These are phyloP conservation scores for Danaus plexippus DNA, from an alignment of 1,140 invertebrate genomes.

Conservation along the genomic window DNA sequence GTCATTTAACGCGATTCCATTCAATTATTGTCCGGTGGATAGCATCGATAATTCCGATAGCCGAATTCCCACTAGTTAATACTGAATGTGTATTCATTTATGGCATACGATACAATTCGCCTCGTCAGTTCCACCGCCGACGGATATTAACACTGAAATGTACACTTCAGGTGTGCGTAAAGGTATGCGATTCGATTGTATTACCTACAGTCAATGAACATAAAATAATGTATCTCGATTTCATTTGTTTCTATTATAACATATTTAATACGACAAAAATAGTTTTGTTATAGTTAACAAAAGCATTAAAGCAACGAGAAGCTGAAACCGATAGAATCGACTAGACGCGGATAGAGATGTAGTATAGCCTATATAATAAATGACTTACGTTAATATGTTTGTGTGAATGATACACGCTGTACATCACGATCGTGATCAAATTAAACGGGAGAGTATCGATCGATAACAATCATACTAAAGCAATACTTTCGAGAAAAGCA, in stretches of 20 bases:
- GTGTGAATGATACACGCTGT: conserved; percentile 31
- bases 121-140: conserved; percentile 27
- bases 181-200: conserved; percentile 30
- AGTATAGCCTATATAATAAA: not conserved
- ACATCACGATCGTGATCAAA: conserved; percentile 42
- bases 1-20: conserved; percentile 60
- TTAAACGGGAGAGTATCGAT: conserved; percentile 45
- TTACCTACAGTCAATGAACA: conserved; percentile 9
- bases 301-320: too few species aligned
- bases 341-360: too few species aligned
- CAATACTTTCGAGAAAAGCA: conserved; percentile 30
- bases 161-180: conserved; percentile 34
- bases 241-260: too few species aligned
- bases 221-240: conserved; percentile 1
- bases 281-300: too few species aligned
- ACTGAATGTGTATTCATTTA: conserved; percentile 45
- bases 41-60: conserved; percentile 49
- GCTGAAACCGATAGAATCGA: too few species aligned
- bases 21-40: conserved; percentile 57
- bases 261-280: too few species aligned
- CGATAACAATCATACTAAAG: conserved; percentile 40
- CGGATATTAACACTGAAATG: conserved; percentile 43
- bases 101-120: conserved; percentile 30
- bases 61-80: conserved; percentile 55
- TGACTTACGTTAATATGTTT: conserved; percentile 46